Conservation (phyloP, 2,113 vertebrate genomes). For the Paralichthys olivaceus region DNA sequence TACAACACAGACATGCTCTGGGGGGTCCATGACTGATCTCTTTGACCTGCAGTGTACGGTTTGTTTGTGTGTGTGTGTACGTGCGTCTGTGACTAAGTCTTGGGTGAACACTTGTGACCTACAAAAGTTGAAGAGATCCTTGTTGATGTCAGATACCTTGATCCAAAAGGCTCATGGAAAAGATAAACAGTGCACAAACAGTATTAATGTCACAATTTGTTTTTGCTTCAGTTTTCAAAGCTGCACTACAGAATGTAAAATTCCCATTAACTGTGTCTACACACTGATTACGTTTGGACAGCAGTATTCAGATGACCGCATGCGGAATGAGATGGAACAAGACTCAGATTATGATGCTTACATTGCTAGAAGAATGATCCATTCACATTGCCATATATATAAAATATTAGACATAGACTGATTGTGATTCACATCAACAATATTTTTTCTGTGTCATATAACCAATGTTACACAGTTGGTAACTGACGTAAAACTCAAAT, state of each 20-base stretch:
- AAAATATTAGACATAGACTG: too few species aligned
- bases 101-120: neutral
- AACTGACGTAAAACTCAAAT: too few species aligned
- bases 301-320: too few species aligned
- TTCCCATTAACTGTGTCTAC: neutral
- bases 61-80: slow-evolving; percentile 8
- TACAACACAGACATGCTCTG: slow-evolving; percentile 65
- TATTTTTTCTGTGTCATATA: too few species aligned
- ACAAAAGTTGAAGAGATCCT: neutral
- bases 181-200: neutral
- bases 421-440: too few species aligned
- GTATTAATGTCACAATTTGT: neutral
- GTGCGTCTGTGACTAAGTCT: neutral
- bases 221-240: neutral
- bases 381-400: too few species aligned
- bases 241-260: neutral
- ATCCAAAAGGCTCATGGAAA: neutral
- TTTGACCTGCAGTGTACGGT: slow-evolving; percentile 17
- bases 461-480: too few species aligned
- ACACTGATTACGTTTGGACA: too few species aligned
- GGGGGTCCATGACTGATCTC: slow-evolving; percentile 69
- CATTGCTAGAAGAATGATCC: too few species aligned
- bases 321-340: too few species aligned
- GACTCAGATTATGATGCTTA: too few species aligned
- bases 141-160: neutral